These are phyloP conservation scores for Ophiothrix spiculata DNA, from an alignment of 35 echinoderm and acorn worm species.

Conservation along the genomic window DNA sequence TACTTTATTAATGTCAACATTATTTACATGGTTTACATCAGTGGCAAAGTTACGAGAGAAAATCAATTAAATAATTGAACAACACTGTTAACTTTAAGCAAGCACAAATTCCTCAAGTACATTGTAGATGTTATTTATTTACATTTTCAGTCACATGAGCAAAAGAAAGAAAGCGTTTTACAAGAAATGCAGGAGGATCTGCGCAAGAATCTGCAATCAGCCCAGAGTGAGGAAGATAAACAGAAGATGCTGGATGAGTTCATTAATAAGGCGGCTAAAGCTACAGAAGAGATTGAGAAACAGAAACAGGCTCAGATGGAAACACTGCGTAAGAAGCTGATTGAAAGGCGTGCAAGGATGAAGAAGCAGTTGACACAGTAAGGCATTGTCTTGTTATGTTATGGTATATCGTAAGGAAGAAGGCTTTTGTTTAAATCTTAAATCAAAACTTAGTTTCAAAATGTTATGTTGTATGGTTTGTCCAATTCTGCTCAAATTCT, in stretches of 20 bases:
- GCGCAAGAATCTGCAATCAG: conserved; percentile 53
- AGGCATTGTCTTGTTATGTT: too few species aligned
- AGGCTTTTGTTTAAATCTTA: too few species aligned
- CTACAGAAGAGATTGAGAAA: conserved; percentile 60
- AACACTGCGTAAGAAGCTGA: conserved; percentile 60
- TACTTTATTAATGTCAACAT: too few species aligned
- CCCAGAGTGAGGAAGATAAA: conserved; percentile 67
- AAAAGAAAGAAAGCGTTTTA: conserved; percentile 70
- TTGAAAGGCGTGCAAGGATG: conserved; percentile 35
- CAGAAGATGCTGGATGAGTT: conserved; percentile 63
- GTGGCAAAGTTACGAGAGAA: too few species aligned
- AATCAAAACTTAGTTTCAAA: too few species aligned
- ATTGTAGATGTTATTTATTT: conserved; percentile 7
- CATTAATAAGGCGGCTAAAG: conserved; percentile 58
- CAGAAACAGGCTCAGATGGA: conserved; percentile 73
- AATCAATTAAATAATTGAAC: too few species aligned
- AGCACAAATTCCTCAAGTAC: not conserved
- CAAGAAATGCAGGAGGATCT: conserved; percentile 65
- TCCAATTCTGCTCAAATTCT: too few species aligned
- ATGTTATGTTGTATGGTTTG: too few species aligned
- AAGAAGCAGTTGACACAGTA: conserved; percentile 59
- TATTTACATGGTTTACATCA: too few species aligned
- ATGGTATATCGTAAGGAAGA: too few species aligned
- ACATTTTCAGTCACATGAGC: conserved; percentile 44
- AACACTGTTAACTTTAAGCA: too few species aligned